Base-by-base conservation (phyloP, 2,888 invertebrate genomes). In the Netelia virgata region DNA sequence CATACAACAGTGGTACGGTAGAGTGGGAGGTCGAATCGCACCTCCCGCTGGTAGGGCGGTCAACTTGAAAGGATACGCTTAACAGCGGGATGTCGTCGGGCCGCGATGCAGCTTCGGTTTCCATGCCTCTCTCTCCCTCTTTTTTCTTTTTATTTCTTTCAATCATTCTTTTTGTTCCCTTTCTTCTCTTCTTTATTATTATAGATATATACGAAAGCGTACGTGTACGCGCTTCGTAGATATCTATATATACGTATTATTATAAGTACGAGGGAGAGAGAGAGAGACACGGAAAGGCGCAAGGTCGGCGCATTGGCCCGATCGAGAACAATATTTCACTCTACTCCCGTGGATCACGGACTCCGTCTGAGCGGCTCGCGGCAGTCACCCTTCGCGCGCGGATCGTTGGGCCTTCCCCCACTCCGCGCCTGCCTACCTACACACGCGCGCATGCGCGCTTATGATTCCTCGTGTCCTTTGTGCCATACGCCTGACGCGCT, bases 11-110 rank as follows among this genome's bases (percentile, higher is more conserved):
- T 59, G 36, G 18, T 50, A 47, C 36, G 16, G 74, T 61, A 80
- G 80, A 80, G 80, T 80, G 80, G 80, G 80, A 80, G 74, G 80
- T 80, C 86, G 85, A 85, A 88, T 88, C 88, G 89, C 89, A 90
- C 92, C 92, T 91, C 92, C 92, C 88, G 91, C 91, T 90, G 92
- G 90, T 91, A 89, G 79, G 90, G 91, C 92, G 92, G 92, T 86
- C 89, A 87, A 92, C 92, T 89, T 92, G 92, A 92, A 92, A 92
- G 92, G 89, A 88, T 89, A 83, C 90, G 89, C 87, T 88, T 89
- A 92, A 91, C 92, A 92, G 92, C 92, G 91, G 92, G 92, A 91
- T 90, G 92, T 92, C 92, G 91, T 90, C 90, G 89, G 90, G 80
- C 64, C 87, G 82, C 87, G 86, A 90, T 89, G 89, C 89, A 84